A percentile compares a stretch with the other conserved stretches of the same genome.
These are phyloP conservation scores for Circaetus cinerascens DNA, from an alignment of 2,113 vertebrate genomes.

Conservation along the genomic window DNA sequence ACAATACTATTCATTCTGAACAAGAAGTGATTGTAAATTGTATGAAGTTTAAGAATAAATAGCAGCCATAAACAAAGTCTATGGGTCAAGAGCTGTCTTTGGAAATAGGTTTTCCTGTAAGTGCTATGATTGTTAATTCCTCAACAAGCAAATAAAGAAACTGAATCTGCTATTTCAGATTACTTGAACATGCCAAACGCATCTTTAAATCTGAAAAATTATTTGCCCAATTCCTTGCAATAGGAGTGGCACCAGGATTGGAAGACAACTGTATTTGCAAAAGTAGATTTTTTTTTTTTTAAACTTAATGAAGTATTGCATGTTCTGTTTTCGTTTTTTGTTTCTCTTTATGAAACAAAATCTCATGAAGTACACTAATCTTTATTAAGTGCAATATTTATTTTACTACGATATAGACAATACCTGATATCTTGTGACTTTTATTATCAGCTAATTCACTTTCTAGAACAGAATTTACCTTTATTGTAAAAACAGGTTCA, in stretches of 20 bases:
- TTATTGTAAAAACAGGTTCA: background rate
- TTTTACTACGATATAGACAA: background rate
- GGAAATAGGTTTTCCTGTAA: background rate
- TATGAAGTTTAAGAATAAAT: background rate
- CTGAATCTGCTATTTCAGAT: background rate
- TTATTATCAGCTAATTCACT: background rate
- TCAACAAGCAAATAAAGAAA: background rate
- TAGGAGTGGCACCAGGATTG: background rate
- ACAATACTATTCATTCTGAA: background rate
- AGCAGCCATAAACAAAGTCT: background rate
- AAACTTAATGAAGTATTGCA: background rate
- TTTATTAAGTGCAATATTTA: background rate
- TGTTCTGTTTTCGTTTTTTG: background rate
- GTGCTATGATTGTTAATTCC: background rate
- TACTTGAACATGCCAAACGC: background rate
- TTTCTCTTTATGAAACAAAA: background rate
- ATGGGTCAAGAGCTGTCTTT: background rate
- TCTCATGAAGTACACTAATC: background rate
- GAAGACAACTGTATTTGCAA: background rate
- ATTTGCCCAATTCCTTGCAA: background rate
- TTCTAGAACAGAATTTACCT: background rate
- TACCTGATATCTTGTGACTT: background rate
- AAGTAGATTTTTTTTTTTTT: background rate
- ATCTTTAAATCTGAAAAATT: background rate
- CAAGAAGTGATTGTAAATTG: background rate